Percentiles rank a stretch among this genome's conserved stretches.
Conservation (phyloP, 2,113 vertebrate genomes). For the Alexandromys fortis region DNA sequence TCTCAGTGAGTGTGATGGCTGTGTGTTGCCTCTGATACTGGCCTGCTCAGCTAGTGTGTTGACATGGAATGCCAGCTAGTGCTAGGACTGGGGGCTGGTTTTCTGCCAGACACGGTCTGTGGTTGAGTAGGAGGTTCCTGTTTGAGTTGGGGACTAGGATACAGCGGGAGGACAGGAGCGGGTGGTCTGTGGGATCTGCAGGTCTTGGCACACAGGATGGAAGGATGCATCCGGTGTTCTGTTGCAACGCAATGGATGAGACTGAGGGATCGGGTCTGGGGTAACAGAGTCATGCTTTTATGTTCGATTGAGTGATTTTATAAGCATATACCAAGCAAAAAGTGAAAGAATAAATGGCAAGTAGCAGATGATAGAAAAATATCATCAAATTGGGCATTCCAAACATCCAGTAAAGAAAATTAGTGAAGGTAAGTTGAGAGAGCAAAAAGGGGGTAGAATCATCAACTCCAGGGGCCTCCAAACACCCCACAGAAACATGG, state of each 20-base stretch:
- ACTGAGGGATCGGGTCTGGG: too few relatives aligned
- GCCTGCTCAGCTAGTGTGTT: background rate
- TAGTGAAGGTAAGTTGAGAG: background rate
- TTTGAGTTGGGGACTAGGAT: background rate
- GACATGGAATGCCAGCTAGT: background rate
- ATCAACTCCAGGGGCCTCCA: background rate
- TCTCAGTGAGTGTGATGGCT: background rate
- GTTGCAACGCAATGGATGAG: background rate
- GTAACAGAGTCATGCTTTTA: background rate
- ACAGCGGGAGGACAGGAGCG: background rate
- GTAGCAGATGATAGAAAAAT: background rate
- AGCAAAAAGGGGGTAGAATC: background rate
- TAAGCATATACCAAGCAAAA: background rate
- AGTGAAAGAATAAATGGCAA: background rate
- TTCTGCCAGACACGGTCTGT: background rate
- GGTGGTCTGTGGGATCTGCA: background rate
- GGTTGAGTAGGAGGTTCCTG: background rate
- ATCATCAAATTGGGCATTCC: background rate
- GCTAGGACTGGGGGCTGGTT: background rate
- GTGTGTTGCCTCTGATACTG: background rate
- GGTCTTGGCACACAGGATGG: background rate
- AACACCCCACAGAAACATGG: background rate
- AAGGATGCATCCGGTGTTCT: background rate
- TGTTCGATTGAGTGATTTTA: background rate
- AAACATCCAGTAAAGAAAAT: background rate